These are phyloP conservation scores for Phalangium opilio DNA, from an alignment of 2,888 invertebrate species.

Conservation along the genomic window DNA sequence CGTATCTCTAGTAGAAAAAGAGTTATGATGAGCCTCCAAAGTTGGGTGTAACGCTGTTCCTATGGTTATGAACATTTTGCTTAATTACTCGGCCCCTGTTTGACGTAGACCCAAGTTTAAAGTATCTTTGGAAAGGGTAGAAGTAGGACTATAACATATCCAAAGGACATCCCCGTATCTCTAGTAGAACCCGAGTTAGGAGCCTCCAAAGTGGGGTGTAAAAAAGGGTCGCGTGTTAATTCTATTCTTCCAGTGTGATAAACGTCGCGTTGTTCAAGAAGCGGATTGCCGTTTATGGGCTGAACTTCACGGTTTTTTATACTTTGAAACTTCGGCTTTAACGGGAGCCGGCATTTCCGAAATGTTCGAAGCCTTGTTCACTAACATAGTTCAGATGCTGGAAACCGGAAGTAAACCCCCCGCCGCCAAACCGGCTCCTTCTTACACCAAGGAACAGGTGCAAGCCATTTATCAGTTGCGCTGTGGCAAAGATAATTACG, in stretches of 20 bases:
- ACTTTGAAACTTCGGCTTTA: conserved; percentile 6
- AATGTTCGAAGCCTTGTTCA: conserved; percentile 4
- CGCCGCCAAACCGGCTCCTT: background rate
- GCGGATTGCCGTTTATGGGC: conserved; percentile 11
- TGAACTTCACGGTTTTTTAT: conserved; percentile 12
- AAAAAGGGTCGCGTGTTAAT: no score
- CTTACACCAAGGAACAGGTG: conserved; percentile 1
- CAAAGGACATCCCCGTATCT: no score
- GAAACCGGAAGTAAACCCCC: background rate
- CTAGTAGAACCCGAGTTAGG: no score
- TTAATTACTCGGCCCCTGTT: no score
- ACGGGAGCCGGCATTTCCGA: conserved; percentile 5
- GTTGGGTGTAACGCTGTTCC: no score
- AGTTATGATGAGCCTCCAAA: no score
- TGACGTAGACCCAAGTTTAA: no score
- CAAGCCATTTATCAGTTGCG: conserved; percentile 2
- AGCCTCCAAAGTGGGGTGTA: no score
- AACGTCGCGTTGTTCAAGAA: conserved; percentile 3
- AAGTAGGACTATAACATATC: no score
- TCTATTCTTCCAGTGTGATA: conserved; percentile 2
- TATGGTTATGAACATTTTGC: no score
- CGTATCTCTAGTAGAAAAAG: no score
- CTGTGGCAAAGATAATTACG: conserved; percentile 3
- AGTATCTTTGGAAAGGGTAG: no score
- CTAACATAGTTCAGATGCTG: conserved; percentile 1